Percentiles rank a stretch among this genome's conserved stretches.
Conservation (phyloP, 2,797 vertebrate species). For the Neosalanx taihuensis region DNA sequence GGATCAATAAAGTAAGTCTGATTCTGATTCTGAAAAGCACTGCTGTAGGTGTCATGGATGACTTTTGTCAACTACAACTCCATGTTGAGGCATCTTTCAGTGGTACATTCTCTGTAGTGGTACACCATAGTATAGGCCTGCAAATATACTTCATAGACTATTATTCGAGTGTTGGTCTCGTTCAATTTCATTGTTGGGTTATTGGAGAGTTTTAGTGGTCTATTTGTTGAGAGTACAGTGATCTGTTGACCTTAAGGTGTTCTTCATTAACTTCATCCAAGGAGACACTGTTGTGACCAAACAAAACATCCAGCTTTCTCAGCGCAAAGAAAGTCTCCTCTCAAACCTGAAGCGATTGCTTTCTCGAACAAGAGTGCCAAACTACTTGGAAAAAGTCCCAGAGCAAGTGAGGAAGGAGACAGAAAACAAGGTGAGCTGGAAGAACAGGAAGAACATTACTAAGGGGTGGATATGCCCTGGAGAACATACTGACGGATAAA, state of each 20-base stretch:
- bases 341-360: slow-evolving; percentile 65
- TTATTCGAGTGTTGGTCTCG: neutral
- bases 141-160: neutral
- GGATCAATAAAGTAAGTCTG: no score
- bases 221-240: neutral
- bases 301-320: slow-evolving; percentile 64
- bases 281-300: slow-evolving; percentile 58
- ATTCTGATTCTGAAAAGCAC: slow-evolving; percentile 45
- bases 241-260: neutral
- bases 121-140: neutral
- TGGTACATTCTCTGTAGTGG: neutral
- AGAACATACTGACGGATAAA: neutral
- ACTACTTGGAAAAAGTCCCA: slow-evolving; percentile 63
- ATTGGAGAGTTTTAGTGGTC: neutral
- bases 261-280: slow-evolving; percentile 51
- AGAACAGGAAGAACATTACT: neutral
- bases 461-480: neutral
- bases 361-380: slow-evolving; percentile 30
- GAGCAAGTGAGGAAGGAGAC: slow-evolving; percentile 56
- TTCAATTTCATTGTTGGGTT: neutral
- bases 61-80: slow-evolving; percentile 72
- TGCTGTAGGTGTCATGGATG: slow-evolving; percentile 64
- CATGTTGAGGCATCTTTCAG: slow-evolving; percentile 68
- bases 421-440: slow-evolving; percentile 69
- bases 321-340: slow-evolving; percentile 70